Conservation (phyloP, 2,888 invertebrate genomes). For the Anthrax anthrax region DNA sequence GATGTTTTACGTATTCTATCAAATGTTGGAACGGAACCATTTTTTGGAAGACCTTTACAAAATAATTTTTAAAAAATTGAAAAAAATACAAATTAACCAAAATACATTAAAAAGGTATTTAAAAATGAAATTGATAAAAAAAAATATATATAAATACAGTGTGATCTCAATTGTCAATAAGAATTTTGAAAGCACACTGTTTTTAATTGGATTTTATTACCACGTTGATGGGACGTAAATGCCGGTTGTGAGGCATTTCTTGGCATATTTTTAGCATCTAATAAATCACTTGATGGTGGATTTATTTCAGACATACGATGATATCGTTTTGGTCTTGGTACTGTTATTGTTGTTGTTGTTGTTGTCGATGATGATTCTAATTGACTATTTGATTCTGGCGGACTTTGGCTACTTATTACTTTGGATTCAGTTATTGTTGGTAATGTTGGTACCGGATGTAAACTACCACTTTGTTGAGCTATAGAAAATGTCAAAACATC, state of each 20-base stretch:
- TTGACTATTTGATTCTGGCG: slow-evolving; percentile 14
- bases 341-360: neutral
- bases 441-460: slow-evolving; percentile 71
- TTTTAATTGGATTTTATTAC: slow-evolving; percentile 17
- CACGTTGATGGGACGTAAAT: slow-evolving; percentile 57
- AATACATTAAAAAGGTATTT: neutral
- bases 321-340: slow-evolving; percentile 18
- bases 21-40: slow-evolving; percentile 82
- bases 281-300: slow-evolving; percentile 3
- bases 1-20: slow-evolving; percentile 74
- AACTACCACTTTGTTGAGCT: slow-evolving; percentile 48
- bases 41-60: slow-evolving; percentile 49
- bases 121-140: neutral
- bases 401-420: slow-evolving; percentile 39
- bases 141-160: neutral
- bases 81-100: no score
- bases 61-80: slow-evolving; percentile 8
- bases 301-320: slow-evolving; percentile 31
- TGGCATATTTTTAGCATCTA: slow-evolving; percentile 43
- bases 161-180: neutral
- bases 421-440: slow-evolving; percentile 83
- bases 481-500: neutral
- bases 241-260: slow-evolving; percentile 81
- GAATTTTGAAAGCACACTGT: no score
- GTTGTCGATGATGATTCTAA: slow-evolving; percentile 9